Conservation (phyloP, 2,888 invertebrate genomes). For the Acanthosepion pharaonis region DNA sequence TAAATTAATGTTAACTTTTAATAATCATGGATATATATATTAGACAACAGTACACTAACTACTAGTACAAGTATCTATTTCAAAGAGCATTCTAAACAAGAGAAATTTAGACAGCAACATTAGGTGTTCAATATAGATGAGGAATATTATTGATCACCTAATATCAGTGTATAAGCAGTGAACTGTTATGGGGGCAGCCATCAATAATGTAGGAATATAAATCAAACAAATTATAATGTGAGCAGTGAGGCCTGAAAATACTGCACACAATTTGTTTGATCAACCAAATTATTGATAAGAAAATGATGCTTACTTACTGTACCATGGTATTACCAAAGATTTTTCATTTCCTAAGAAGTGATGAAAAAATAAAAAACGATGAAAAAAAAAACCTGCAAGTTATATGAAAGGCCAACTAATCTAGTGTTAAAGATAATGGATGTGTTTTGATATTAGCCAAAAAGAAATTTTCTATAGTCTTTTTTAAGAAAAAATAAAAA, state of each 20-base stretch:
- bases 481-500: neutral
- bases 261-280: conserved; percentile 33
- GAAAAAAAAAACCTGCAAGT: neutral
- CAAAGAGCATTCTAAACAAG: neutral
- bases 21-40: too few relatives aligned
- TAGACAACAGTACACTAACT: too few relatives aligned
- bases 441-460: neutral
- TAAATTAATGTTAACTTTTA: too few relatives aligned
- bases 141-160: neutral
- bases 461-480: neutral
- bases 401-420: conserved; percentile 16
- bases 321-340: conserved; percentile 33
- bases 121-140: conserved; percentile 6
- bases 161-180: neutral
- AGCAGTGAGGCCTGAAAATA: neutral
- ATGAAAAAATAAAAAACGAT: neutral
- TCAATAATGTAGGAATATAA: conserved; percentile 17
- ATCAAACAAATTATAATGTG: conserved; percentile 33
- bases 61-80: neutral
- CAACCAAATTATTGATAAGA: conserved; percentile 33
- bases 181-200: conserved; percentile 16
- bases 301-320: conserved; percentile 9
- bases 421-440: conserved; percentile 33
- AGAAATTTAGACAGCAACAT: neutral
- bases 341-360: neutral